These are phyloP conservation scores for Meteorus cinctellus DNA, from an alignment of 2,888 invertebrate genomes.

Conservation along the genomic window DNA sequence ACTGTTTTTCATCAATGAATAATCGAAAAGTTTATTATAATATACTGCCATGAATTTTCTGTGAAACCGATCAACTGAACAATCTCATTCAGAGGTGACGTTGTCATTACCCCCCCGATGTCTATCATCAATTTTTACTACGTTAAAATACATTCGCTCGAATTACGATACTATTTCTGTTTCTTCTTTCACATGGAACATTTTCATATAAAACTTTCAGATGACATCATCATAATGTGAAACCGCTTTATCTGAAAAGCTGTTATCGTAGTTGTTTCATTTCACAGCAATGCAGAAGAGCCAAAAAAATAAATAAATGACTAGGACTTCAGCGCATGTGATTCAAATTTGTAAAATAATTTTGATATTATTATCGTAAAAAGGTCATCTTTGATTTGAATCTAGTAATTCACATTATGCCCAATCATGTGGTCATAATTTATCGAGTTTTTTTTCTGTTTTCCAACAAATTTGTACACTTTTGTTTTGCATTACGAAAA, in stretches of 20 bases:
- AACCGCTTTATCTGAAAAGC: conserved; percentile 47
- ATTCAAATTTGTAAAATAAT: conserved; percentile 31
- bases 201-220: conserved; percentile 73
- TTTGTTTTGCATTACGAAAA: conserved; percentile 33
- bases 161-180: conserved; percentile 69
- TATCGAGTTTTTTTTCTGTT: conserved; percentile 1
- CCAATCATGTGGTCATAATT: not conserved
- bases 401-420: conserved; percentile 8
- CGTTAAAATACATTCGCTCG: conserved; percentile 69
- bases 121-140: conserved; percentile 59
- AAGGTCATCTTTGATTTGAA: not conserved
- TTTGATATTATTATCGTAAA: conserved; percentile 34
- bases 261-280: conserved; percentile 54
- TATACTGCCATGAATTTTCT: conserved; percentile 56
- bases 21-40: conserved; percentile 42
- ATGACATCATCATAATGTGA: conserved; percentile 64
- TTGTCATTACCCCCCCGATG: conserved; percentile 42
- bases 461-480: not conserved
- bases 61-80: conserved; percentile 38
- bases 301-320: conserved; percentile 66
- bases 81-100: conserved; percentile 41
- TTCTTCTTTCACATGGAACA: conserved; percentile 63
- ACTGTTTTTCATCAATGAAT: not conserved
- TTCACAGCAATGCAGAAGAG: conserved; percentile 71
- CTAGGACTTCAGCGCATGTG: conserved; percentile 63